Evolutionary conservation across 2,797 vertebrate genomes (phyloP).

Genomic region (Crenichthys baileyi): DNA sequence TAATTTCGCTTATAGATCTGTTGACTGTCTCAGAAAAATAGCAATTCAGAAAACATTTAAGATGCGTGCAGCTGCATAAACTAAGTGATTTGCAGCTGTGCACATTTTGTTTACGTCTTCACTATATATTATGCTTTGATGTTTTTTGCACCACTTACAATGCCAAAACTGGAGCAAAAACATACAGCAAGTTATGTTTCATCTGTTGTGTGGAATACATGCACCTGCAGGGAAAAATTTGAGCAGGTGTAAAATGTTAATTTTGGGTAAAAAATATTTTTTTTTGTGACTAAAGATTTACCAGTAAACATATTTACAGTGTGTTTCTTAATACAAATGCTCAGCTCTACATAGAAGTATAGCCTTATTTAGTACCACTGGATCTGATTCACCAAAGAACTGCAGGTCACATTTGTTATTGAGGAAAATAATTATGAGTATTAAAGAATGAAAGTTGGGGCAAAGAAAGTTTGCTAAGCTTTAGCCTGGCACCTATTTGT

Average conservation of each 20-base stretch:
- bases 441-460: too few species aligned
- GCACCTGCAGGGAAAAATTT: conserved; percentile 5
- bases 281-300: not conserved
- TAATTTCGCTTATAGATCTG: not conserved
- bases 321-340: too few species aligned
- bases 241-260: not conserved
- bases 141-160: conserved; percentile 1
- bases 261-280: not conserved
- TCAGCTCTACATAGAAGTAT: not conserved
- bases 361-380: not conserved
- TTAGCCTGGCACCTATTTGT: too few species aligned
- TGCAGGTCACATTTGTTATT: not conserved
- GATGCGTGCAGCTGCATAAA: not conserved
- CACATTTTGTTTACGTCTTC: not conserved
- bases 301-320: too few species aligned
- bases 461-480: too few species aligned
- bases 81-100: not conserved
- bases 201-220: not conserved
- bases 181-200: not conserved
- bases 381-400: not conserved
- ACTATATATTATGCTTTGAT: not conserved
- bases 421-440: too few species aligned
- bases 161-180: conserved; percentile 1
- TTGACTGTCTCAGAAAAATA: not conserved
- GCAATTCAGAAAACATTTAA: not conserved